These are phyloP conservation scores for Onychomys leucogaster DNA, from an alignment of 2,797 vertebrate genomes.

Conservation along the genomic window DNA sequence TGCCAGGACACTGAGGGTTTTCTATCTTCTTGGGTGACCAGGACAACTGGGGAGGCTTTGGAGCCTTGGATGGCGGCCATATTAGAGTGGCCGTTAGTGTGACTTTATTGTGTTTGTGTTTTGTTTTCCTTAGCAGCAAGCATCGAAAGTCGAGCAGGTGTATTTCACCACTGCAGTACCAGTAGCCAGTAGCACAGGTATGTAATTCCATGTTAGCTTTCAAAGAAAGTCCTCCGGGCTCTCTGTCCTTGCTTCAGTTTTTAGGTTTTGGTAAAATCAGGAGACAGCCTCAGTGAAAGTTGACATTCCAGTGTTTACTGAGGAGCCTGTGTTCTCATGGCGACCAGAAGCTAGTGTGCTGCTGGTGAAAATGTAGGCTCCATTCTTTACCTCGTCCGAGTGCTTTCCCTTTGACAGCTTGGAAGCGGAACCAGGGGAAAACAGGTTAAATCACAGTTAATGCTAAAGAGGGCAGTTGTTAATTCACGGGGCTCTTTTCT, in stretches of 20 bases:
- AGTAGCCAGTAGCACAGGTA: slow-evolving; percentile 95
- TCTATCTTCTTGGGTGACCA: slow-evolving; percentile 53
- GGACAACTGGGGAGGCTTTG: slow-evolving; percentile 16
- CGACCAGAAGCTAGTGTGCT: background rate
- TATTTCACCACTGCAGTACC: slow-evolving; percentile 99
- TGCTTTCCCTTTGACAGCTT: slow-evolving; percentile 37
- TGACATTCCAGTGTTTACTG: slow-evolving; percentile 32
- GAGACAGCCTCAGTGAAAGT: slow-evolving; percentile 22
- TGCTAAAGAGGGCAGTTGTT: slow-evolving; percentile 63
- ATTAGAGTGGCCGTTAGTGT: background rate
- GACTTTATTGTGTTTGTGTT: slow-evolving; percentile 31
- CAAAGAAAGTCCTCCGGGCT: slow-evolving; percentile 29
- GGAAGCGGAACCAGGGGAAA: slow-evolving; percentile 35
- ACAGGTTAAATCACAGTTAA: slow-evolving; percentile 48
- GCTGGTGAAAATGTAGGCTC: background rate
- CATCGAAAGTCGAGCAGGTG: slow-evolving; percentile 97
- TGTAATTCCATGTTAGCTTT: slow-evolving; percentile 66
- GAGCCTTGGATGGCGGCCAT: background rate
- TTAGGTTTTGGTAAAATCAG: slow-evolving; percentile 15
- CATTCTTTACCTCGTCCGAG: background rate
- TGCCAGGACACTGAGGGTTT: slow-evolving; percentile 54
- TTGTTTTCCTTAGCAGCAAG: slow-evolving; percentile 89
- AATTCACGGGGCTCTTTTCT: slow-evolving; percentile 67
- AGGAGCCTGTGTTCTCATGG: slow-evolving; percentile 18
- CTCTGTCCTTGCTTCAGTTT: slow-evolving; percentile 44